Percentiles rank a stretch among this genome's conserved stretches.
phyloP scores from a whole-genome alignment of 2,888 invertebrate species.

The Hirtodrosophila trivittata region DNA sequence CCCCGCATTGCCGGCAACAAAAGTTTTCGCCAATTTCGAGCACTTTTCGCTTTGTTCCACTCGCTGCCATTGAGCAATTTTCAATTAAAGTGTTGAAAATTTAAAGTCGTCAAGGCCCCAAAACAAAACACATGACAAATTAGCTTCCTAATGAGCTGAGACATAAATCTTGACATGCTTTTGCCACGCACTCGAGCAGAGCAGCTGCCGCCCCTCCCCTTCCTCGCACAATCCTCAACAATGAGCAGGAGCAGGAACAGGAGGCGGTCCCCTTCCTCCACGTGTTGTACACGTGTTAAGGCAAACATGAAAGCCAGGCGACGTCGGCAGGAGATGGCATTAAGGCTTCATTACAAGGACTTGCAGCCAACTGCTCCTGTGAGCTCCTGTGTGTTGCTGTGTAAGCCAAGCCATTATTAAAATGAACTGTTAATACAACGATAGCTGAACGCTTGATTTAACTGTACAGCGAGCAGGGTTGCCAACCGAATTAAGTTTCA shows the following conservation, averaged over 20 bases:
- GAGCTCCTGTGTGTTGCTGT: conserved; percentile 25
- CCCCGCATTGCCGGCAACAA: conserved; percentile 56
- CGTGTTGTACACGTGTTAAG: conserved; percentile 64
- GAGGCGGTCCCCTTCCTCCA: neutral
- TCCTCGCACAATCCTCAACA: conserved; percentile 36
- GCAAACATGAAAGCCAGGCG: conserved; percentile 62
- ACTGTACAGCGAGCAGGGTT: conserved; percentile 34
- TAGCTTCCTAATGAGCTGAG: conserved; percentile 78
- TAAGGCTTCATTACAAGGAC: conserved; percentile 71
- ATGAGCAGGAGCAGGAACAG: conserved; percentile 32
- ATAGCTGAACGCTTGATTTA: conserved; percentile 56
- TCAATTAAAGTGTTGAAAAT: conserved; percentile 78
- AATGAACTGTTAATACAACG: conserved; percentile 76
- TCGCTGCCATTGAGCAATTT: conserved; percentile 37
- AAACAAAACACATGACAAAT: conserved; percentile 72
- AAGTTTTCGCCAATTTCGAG: conserved; percentile 58
- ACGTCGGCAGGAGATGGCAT: conserved; percentile 39
- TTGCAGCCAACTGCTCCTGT: conserved; percentile 8
- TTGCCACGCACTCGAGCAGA: conserved; percentile 53
- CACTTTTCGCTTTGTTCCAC: neutral
- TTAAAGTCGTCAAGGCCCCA: conserved; percentile 51
- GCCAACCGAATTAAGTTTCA: conserved; percentile 39
- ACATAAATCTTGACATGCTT: conserved; percentile 78
- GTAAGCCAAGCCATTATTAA: conserved; percentile 60
- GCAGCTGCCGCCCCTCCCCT: conserved; percentile 7